Evolutionary conservation across 92 coral and sea anemone species (phyloP).

Genomic region (Actinernus sp.): DNA sequence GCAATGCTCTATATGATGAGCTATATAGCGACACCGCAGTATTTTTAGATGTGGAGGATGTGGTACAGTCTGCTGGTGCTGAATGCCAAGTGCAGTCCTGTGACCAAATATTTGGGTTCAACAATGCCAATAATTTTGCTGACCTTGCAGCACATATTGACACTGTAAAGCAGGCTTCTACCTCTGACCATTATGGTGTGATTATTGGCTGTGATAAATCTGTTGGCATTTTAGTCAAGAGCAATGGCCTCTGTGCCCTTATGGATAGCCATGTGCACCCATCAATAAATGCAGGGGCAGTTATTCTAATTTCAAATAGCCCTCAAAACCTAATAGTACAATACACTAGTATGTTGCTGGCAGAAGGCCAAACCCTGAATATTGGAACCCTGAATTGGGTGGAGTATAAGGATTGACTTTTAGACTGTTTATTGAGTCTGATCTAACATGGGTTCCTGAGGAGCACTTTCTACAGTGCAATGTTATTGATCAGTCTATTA

Average conservation of each 20-base stretch:
- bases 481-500: too few species aligned
- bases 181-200: too few species aligned
- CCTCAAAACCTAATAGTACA: constrained; percentile 1
- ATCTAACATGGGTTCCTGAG: too few species aligned
- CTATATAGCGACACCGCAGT: too few species aligned
- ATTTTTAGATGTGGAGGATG: constrained; percentile 48
- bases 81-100: constrained; percentile 13
- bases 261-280: constrained; percentile 39
- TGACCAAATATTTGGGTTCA: constrained; percentile 19
- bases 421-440: too few species aligned
- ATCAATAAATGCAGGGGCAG: constrained; percentile 5
- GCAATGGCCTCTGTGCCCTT: constrained; percentile 31
- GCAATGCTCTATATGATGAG: constrained; percentile 46
- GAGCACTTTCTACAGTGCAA: too few species aligned
- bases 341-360: background rate
- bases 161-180: constrained; percentile 3
- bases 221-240: constrained; percentile 23
- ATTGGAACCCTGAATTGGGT: too few species aligned
- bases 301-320: constrained; percentile 9
- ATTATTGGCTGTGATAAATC: constrained; percentile 33
- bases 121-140: constrained; percentile 9
- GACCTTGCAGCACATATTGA: constrained; percentile 17
- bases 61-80: constrained; percentile 26
- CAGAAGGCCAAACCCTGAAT: background rate
- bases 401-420: background rate